phyloP scores from a whole-genome alignment of 2,113 vertebrate species.

The Vidua macroura region DNA sequence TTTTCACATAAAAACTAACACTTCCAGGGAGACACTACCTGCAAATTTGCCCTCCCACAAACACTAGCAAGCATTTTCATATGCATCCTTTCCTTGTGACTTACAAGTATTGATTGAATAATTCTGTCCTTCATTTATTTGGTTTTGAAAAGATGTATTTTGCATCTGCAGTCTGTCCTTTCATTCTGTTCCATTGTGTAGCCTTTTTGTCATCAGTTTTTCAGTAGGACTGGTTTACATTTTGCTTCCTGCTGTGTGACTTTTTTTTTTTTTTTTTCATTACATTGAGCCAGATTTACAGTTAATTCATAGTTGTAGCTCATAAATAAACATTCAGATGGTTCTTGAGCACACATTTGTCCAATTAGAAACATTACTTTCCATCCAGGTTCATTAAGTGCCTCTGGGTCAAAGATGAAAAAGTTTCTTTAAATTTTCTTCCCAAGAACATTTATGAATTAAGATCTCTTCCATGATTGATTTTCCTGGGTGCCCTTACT shows the following conservation, averaged over 20 bases:
- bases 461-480: not conserved
- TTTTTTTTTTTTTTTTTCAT: not conserved
- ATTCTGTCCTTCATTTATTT: not conserved
- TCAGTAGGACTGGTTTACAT: not conserved
- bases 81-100: not conserved
- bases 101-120: not conserved
- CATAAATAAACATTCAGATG: not conserved
- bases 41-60: not conserved
- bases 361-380: not conserved
- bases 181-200: not conserved
- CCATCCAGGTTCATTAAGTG: not conserved
- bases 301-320: not conserved
- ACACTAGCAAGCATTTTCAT: not conserved
- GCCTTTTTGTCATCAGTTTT: not conserved
- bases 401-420: not conserved
- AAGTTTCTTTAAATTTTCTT: not conserved
- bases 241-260: not conserved
- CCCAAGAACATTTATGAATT: not conserved
- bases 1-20: not conserved
- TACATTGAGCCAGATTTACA: constrained; percentile 1
- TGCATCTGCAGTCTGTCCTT: not conserved
- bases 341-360: not conserved
- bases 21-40: not conserved
- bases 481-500: not conserved
- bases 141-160: not conserved